These are phyloP conservation scores for Rhamnusium bicolor DNA, from an alignment of 2,888 invertebrate genomes.

Conservation along the genomic window DNA sequence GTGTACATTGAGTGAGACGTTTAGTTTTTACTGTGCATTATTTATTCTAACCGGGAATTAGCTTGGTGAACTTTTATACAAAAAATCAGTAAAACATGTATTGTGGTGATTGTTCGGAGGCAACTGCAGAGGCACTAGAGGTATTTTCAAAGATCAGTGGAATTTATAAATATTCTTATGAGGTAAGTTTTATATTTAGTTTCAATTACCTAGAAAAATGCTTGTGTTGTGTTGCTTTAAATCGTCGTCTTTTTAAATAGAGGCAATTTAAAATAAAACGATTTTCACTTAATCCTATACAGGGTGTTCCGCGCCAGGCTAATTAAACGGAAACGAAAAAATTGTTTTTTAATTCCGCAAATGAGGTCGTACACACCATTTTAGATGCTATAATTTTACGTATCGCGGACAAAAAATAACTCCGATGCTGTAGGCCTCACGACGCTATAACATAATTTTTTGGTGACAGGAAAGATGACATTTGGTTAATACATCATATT, in stretches of 20 bases:
- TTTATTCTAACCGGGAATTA: not conserved
- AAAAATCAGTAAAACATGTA: conserved; percentile 56
- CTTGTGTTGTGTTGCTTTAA: not conserved
- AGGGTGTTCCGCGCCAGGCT: too few relatives aligned
- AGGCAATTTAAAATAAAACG: not conserved
- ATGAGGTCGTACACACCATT: too few relatives aligned
- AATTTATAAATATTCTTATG: conserved; percentile 64
- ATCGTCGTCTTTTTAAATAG: not conserved
- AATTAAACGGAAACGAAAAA: too few relatives aligned
- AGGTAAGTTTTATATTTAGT: conserved; percentile 59
- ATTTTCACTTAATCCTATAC: not conserved
- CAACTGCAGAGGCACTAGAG: conserved; percentile 61
- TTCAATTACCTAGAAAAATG: conserved; percentile 9
- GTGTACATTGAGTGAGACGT: not conserved
- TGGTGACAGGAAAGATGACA: too few relatives aligned
- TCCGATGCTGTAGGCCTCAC: too few relatives aligned
- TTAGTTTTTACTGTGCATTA: not conserved
- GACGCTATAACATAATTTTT: too few relatives aligned
- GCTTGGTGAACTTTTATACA: not conserved
- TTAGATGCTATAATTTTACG: too few relatives aligned
- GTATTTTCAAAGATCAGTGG: conserved; percentile 61
- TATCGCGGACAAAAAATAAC: too few relatives aligned
- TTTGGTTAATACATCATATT: too few relatives aligned
- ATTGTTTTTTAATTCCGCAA: too few relatives aligned
- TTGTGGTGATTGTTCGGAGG: conserved; percentile 64